phyloP scores from a whole-genome alignment of 2,113 vertebrate species.

The Ictidomys tridecemlineatus region DNA sequence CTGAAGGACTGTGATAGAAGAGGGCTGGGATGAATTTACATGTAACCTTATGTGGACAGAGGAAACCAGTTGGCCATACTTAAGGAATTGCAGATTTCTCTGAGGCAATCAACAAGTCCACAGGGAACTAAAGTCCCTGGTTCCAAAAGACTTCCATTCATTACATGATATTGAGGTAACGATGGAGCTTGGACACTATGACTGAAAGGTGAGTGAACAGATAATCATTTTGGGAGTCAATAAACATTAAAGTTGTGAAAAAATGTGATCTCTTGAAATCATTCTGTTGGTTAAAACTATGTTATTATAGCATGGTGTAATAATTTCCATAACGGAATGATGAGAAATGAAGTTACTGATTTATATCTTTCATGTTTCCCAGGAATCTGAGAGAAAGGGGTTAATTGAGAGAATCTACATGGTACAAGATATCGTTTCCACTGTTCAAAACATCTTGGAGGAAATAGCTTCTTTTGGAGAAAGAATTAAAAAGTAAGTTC shows the following conservation, averaged over 20 bases:
- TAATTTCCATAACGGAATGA: neutral
- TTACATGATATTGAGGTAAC: no score
- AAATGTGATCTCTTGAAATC: neutral
- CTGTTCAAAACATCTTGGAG: slow-evolving; percentile 94
- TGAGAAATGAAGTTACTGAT: neutral
- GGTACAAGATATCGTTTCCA: slow-evolving; percentile 97
- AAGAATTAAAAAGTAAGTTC: slow-evolving; percentile 96
- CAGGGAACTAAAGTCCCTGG: neutral
- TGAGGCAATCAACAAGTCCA: no score
- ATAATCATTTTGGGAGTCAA: rapidly evolving
- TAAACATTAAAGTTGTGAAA: neutral
- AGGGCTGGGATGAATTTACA: neutral
- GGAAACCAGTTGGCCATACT: neutral
- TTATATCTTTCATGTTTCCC: slow-evolving; percentile 47
- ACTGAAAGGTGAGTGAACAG: neutral
- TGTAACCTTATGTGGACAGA: neutral
- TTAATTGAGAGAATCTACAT: slow-evolving; percentile 97
- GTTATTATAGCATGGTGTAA: neutral
- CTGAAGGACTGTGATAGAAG: neutral
- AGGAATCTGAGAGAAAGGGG: slow-evolving; percentile 96
- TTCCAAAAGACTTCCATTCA: neutral
- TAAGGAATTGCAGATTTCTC: neutral
- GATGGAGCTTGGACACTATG: neutral
- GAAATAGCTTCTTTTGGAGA: slow-evolving; percentile 95
- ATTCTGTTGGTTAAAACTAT: neutral